Base-by-base conservation (phyloP, 1,140 invertebrate genomes). In the Hypothenemus hampei region DNA sequence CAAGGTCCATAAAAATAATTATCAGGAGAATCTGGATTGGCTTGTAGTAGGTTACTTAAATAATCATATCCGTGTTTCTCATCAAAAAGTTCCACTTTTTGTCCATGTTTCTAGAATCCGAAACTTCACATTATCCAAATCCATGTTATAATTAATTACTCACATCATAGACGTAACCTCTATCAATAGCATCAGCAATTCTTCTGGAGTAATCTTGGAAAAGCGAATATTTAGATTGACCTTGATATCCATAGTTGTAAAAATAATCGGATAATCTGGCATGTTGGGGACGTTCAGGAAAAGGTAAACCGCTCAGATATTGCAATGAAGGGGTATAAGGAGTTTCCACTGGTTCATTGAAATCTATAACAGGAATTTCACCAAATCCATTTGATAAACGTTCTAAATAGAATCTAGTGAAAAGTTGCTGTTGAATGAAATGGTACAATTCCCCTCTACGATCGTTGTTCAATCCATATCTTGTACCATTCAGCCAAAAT, bases 371-470 rank as follows among this genome's bases (percentile, higher is more conserved):
- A 6, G 77, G 73, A 48, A 85, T 77, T 54, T 82, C 78, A 19
- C 78, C 79, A 13, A 82, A 64, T 24, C 76, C 77, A 55, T 84
- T 80, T 4, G 81, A 79, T 22, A 85, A 61, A 61, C 83, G 78
- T 68, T 88, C 84, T 65, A 86, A 66, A 56, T 85, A 80, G 70
- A 85, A 87, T 59, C 81, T 79, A 22, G 75, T 70, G 40, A 85
- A 53, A 1, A 86, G 37, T 67, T 83, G 81, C 58, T 83, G 80
- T 48, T 83, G 76, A 3, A 70, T 58, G 61, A 73, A 80, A 65
- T 78, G 80, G 66, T 76, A 83, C n/a, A 70, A 65, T 71, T 86
- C 83, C 31, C 85, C 84, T 41, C 82, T 78, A 35, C 72, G 69
- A 41, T 79, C 73, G 50, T 78, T 73, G 1, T 71, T 64, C 26